These are phyloP conservation scores for Onchidella celtica DNA, from an alignment of 2,888 invertebrate genomes.

Conservation along the genomic window DNA sequence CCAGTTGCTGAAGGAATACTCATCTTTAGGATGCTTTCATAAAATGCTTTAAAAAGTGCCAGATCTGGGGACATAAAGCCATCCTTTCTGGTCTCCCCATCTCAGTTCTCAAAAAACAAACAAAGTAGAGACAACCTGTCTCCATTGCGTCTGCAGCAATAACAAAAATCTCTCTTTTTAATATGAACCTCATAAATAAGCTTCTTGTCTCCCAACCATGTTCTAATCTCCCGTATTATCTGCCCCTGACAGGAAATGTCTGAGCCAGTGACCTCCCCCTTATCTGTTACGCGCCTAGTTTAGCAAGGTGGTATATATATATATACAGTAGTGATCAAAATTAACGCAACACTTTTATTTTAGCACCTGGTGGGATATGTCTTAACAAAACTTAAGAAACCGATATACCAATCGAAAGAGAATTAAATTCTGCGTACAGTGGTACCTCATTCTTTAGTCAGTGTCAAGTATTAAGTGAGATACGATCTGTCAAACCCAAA, in stretches of 20 bases:
- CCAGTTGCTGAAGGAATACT: no score
- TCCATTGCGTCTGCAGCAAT: background rate
- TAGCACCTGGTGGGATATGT: no score
- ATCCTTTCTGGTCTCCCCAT: background rate
- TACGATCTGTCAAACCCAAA: no score
- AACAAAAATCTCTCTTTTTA: background rate
- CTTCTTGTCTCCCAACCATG: constrained; percentile 17
- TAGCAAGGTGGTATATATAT: background rate
- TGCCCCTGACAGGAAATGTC: constrained; percentile 10
- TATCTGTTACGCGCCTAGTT: constrained; percentile 2
- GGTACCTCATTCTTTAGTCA: no score
- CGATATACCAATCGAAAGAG: no score
- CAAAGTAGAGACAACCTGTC: constrained; percentile 6
- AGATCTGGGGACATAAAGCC: background rate
- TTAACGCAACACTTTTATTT: no score
- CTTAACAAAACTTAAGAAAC: no score
- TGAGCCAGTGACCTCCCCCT: constrained; percentile 32
- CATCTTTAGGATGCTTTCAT: no score
- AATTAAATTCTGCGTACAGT: no score
- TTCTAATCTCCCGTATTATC: background rate
- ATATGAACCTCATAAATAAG: constrained; percentile 7
- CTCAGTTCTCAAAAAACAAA: constrained; percentile 1
- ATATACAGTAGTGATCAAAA: no score
- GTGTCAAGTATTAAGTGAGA: no score
- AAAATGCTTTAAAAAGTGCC: background rate